Base-by-base conservation (phyloP, 2,888 invertebrate genomes). In the Aporophyla lueneburgensis region DNA sequence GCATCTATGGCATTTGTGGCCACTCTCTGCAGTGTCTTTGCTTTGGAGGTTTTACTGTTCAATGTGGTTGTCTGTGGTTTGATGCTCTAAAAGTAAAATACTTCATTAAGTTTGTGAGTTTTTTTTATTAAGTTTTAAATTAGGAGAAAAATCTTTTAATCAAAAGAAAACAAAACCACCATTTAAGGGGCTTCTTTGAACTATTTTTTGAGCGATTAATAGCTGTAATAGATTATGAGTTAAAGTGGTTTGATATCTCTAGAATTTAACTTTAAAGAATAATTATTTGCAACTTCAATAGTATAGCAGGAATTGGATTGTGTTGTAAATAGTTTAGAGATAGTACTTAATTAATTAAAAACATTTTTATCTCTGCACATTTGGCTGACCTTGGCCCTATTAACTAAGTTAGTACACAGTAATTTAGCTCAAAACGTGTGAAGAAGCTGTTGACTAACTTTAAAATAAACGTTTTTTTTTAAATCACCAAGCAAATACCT, bases 41-140 rank as follows among this genome's bases (percentile, higher is more conserved):
- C 94, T 91, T 97, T 97, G 68, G 96, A 95, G 61, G 94, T 91
- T 85, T 95, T 95, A 71, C 95, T 93, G 87, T 95, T 96, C 2
- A 94, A 58, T 67, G 88, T 86, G 61, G 92, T 84, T 70, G 91
- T 83, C 66, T 93, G 93, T 82, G 93, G 91, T 90, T 95, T 96
- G 91, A 96, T 89, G 83, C 88, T 96, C 96, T 96, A 92, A 88
- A 96, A 95, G 27, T 51, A 5, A 63, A 81, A 2, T 14, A 40
- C 5, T 33, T 33, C 0, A 9, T 76, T 76, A 68, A 58, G n/a
- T 54, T n/a, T 53, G 14, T 7, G 43, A 46, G 12, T 46, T 12
- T 12, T 46, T 46, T 46, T 46, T 12, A 1, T 10, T 43, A 27
- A 7, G 14, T 21, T 58, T 24, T 7, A 51, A 0, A n/a, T 49